Conservation (phyloP, 2,113 vertebrate species). For the Greenwoodochromis staneri region DNA sequence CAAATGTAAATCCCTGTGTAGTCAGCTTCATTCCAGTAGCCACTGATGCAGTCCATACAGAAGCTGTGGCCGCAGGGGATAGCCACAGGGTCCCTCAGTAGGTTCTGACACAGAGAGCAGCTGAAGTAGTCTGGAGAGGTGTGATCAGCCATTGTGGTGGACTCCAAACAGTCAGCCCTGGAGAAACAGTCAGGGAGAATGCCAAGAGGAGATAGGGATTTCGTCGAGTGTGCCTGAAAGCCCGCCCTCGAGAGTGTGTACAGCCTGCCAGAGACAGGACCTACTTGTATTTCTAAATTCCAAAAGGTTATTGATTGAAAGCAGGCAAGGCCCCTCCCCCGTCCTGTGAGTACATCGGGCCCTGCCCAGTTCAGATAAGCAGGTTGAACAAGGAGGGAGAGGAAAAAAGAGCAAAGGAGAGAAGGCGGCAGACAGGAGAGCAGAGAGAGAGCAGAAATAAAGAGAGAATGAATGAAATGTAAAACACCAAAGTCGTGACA, state of each 20-base stretch:
- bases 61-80: conserved; percentile 79
- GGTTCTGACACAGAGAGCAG: conserved; percentile 68
- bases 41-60: conserved; percentile 79
- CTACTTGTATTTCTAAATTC: conserved; percentile 76
- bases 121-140: conserved; percentile 74
- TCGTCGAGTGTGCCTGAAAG: conserved; percentile 28
- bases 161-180: conserved; percentile 26
- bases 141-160: conserved; percentile 69
- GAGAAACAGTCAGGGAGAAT: conserved; percentile 13
- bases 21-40: conserved; percentile 80
- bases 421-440: conserved; percentile 9
- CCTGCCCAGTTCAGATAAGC: conserved; percentile 73
- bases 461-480: conserved; percentile 66
- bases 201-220: conserved; percentile 26
- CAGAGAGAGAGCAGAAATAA: not conserved
- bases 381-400: conserved; percentile 60
- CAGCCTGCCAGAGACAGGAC: conserved; percentile 66
- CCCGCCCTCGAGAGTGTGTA: conserved; percentile 55
- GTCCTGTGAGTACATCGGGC: conserved; percentile 52
- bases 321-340: conserved; percentile 69
- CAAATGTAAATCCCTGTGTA: conserved; percentile 80
- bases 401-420: not conserved
- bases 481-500: conserved; percentile 17
- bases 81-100: conserved; percentile 74
- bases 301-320: conserved; percentile 78